Percentiles rank a stretch among this genome's conserved stretches.
These are phyloP conservation scores for Toxostoma redivivum DNA, from an alignment of 2,113 vertebrate genomes.

Conservation along the genomic window DNA sequence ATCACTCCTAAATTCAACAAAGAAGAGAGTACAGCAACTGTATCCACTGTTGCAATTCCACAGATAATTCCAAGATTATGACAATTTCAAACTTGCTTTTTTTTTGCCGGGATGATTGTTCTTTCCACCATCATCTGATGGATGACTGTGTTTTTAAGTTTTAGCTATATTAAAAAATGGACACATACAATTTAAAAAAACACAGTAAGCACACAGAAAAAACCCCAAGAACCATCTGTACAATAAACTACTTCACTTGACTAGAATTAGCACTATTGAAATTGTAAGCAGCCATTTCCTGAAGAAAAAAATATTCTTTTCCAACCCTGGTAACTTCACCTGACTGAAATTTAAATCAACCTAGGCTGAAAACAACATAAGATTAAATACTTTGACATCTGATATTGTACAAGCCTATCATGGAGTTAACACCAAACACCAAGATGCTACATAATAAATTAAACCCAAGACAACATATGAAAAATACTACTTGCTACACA, in stretches of 20 bases:
- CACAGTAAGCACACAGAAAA: neutral
- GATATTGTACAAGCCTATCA: neutral
- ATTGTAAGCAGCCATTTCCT: neutral
- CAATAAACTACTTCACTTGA: neutral
- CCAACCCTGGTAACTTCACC: neutral
- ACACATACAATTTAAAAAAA: neutral
- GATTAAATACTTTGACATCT: neutral
- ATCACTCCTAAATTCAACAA: conserved; percentile 82
- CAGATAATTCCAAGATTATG: neutral
- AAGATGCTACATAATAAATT: neutral
- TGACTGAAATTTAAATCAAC: neutral
- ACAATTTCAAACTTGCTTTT: neutral
- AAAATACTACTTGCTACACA: neutral
- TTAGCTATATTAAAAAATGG: neutral
- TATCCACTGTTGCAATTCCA: neutral
- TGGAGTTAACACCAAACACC: neutral
- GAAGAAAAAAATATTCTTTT: neutral
- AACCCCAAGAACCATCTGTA: neutral
- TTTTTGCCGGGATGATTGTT: neutral
- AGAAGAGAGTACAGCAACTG: neutral
- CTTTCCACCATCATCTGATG: neutral
- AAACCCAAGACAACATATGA: neutral
- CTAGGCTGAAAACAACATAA: neutral
- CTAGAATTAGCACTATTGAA: neutral
- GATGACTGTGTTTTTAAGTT: neutral